Base-by-base conservation (phyloP, 2,797 vertebrate species). In the Steatocranus sp. region DNA sequence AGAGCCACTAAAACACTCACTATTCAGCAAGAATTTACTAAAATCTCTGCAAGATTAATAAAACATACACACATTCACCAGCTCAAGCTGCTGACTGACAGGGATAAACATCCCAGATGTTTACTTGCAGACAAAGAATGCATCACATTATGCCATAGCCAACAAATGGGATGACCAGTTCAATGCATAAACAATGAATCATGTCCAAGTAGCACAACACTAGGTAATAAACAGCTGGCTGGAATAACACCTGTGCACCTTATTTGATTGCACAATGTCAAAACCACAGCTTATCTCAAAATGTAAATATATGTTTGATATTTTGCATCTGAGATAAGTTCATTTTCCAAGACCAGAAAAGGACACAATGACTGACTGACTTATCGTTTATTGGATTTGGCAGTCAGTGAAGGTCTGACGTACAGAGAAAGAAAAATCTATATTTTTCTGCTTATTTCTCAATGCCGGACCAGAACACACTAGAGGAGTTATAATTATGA, bases 31-130 rank as follows among this genome's bases (percentile, higher is more conserved):
- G 82, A 83, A 54, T 27, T 6, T 2, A 11, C n/a, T 11, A 3
- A 41, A 73, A 70, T 74, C 17, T 53, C 76, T 20, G 75, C 9
- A 32, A 32, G 81, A 83, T 76, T 10, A 73, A 53, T 49, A 68
- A 43, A 83, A 83, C 68, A 54, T 51, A 46, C 58, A 78, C 50
- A n/a, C n/a, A 82, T 58, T n/a, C 56, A 25, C 8, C 30, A 7
- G 43, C 74, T 34, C 25, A 11, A 79, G 81, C 83, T 48, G 54
- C 54, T 79, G 83, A 87, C 14, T 50, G 83, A 87, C 84, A 54
- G 8, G 56, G 50, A 81, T 78, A 79, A 90, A 86, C 66, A 73
- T 66, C 79, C 73, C 83, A 89, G 87, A 89, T 90, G 86, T 90
- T 89, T 77, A 63, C 83, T 34, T 50, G 84, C 76, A 76, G 81